Evolutionary conservation across 2,888 invertebrate species (phyloP), one percentile per base, ranked within the genome.

Genomic region (Pollenia labialis): DNA sequence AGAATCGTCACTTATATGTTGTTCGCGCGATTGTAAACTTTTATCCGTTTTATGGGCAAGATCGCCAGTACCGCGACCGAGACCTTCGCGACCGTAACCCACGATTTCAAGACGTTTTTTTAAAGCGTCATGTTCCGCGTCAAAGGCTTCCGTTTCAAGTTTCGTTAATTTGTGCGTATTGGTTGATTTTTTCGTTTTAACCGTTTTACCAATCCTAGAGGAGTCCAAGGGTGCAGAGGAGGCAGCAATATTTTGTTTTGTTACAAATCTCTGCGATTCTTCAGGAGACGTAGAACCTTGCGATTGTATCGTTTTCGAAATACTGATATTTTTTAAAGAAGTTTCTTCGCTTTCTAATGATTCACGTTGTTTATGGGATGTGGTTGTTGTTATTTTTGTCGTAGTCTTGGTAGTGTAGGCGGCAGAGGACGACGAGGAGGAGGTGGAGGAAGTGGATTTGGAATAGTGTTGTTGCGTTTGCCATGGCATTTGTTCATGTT

Each of bases 241-340:
- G 42, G 82, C 0, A 69, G 89, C 88, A 87, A 90, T 90, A 86
- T 89, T 90, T 89, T 90, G 89, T 89, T 90, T 91, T 89, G 89
- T 90, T 85, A 91, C 90, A 92, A 92, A 90, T 91, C 90, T 88
- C 82, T 91, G 89, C 69, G 90, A 89, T 89, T 92, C 91, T 92
- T 91, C 90, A 89, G 87, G 50, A 56, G 90, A 66, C 54, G 90
- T 89, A 91, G 92, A 92, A 92, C 92, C 91, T 89, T 90, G 90
- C 92, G 91, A 89, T 91, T 92, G 92, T 91, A 91, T 90, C 90
- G 91, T 90, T 91, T 89, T 90, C 89, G 89, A 89, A 89, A 90
- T 89, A 91, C 91, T 92, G 89, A 84, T 58, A 64, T 52, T 84
- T 85, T 81, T 76, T 50, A 42, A 12, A 54, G 81, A 64, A 74